A percentile compares a stretch with the other conserved stretches of the same genome.
phyloP scores from a whole-genome alignment of 1,140 invertebrate species.

The Daktulosphaira vitifoliae region DNA sequence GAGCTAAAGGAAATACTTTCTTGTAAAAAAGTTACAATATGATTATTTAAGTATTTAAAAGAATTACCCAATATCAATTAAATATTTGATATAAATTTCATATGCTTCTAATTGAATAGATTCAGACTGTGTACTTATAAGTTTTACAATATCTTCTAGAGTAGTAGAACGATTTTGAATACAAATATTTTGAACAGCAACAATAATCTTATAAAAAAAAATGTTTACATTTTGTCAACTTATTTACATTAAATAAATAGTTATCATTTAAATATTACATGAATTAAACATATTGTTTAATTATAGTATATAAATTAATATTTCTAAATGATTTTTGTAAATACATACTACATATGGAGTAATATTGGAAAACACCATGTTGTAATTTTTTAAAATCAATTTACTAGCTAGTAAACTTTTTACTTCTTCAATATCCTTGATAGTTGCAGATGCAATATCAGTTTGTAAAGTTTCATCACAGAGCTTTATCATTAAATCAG shows the following conservation, averaged over 20 bases:
- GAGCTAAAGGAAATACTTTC: not conserved
- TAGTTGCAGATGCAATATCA: constrained; percentile 1
- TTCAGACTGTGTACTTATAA: constrained; percentile 20
- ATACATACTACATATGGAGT: constrained; percentile 24
- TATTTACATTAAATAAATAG: too few relatives aligned
- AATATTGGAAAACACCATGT: constrained; percentile 9
- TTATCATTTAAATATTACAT: too few relatives aligned
- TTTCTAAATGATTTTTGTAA: not conserved
- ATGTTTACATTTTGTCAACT: too few relatives aligned
- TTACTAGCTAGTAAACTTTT: constrained; percentile 18
- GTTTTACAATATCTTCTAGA: constrained; percentile 11
- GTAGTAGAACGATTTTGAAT: constrained; percentile 10
- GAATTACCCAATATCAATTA: constrained; percentile 17
- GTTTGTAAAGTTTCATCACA: constrained; percentile 13
- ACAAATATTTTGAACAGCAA: constrained; percentile 28
- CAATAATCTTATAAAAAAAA: constrained; percentile 10
- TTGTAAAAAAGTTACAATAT: not conserved
- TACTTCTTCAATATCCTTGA: constrained; percentile 20
- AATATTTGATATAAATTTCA: constrained; percentile 13
- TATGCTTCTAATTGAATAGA: constrained; percentile 14
- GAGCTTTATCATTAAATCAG: constrained; percentile 15
- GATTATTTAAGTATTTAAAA: not conserved
- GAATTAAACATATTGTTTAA: too few relatives aligned
- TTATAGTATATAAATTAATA: not conserved
- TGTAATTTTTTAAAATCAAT: constrained; percentile 24